Base-by-base conservation (phyloP, 2,797 vertebrate species). In the Melanotaenia nigrans region DNA sequence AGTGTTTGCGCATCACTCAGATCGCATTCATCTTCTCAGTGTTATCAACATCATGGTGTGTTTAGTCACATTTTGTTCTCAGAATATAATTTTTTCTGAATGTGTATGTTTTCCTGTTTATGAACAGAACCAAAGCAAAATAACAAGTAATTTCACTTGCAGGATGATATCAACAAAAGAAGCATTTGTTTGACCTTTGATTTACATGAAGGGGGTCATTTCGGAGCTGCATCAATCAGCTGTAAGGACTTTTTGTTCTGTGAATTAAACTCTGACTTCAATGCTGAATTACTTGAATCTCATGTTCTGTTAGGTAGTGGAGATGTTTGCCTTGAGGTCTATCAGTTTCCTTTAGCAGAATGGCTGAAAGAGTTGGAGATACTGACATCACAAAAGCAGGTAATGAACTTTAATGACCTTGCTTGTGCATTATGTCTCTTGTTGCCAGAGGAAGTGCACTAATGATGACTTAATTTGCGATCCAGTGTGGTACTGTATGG, bases 241-340 rank as follows among this genome's bases (percentile, higher is more conserved):
- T 96, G 97, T 95, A 90, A 91, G 87, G 65, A 40, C 18, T 51
- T 33, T 58, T 63, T 18, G 28, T 1, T 1, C 12, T 30, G 7
- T 56, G 1, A 65, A 47, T 72, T 32, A 11, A 20, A 28, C 25
- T 28, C 56, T 49, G 12, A 51, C 2, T 57, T 28, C n/a, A 63
- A 57, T 58, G 5, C 28, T 51, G 10, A 61, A 38, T 65, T 1
- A 28, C 1, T 9, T 57, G 2, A 33, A 38, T 71, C 45, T 51
- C 0, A 16, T 89, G 81, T 90, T 69, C 83, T 89, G 5, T 56
- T 87, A 98, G 97, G 95, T 60, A 92, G 77, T 1, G 90, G 88
- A n/a, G 91, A 87, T 8, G 32, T 87, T 84, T 97, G 95, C 93
- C 93, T 99, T 33, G 95, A 99, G 49, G 85, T 99, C 59, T 96